Evolutionary conservation across 2,888 invertebrate species (phyloP).

Genomic region (Eutolmus rufibarbis): DNA sequence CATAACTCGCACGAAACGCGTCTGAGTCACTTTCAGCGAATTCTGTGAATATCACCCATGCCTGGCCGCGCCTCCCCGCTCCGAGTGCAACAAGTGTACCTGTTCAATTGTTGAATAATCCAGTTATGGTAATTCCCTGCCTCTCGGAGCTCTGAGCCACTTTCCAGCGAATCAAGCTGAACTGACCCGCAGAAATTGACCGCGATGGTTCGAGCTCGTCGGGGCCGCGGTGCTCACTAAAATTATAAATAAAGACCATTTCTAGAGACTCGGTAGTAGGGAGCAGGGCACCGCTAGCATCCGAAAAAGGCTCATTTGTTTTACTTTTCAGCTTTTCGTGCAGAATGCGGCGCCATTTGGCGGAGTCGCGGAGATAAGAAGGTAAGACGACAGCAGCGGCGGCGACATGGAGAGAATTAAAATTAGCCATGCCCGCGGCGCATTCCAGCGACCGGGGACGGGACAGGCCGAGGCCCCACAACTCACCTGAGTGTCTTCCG

Average conservation of each 20-base stretch:
- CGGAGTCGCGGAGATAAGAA: neutral
- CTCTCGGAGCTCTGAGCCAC: neutral
- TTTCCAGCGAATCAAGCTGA: neutral
- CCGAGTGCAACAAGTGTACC: neutral
- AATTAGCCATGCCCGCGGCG: neutral
- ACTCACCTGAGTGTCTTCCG: constrained; percentile 76
- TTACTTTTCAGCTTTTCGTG: neutral
- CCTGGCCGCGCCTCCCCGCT: neutral
- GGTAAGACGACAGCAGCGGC: neutral
- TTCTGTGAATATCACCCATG: neutral
- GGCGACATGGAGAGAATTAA: neutral
- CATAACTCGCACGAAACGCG: neutral
- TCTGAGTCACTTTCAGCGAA: neutral
- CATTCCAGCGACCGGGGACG: neutral
- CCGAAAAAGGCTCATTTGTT: neutral
- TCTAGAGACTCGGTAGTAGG: neutral
- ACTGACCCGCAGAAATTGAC: neutral
- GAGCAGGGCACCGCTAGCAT: neutral
- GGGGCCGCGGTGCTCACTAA: neutral
- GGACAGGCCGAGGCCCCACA: neutral
- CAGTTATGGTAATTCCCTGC: neutral
- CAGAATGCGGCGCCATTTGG: neutral
- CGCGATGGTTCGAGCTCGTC: neutral
- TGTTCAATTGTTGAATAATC: neutral
- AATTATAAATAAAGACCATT: neutral